Base-by-base conservation (phyloP, 2,888 invertebrate species). In the Stenolophus ochropezus region DNA sequence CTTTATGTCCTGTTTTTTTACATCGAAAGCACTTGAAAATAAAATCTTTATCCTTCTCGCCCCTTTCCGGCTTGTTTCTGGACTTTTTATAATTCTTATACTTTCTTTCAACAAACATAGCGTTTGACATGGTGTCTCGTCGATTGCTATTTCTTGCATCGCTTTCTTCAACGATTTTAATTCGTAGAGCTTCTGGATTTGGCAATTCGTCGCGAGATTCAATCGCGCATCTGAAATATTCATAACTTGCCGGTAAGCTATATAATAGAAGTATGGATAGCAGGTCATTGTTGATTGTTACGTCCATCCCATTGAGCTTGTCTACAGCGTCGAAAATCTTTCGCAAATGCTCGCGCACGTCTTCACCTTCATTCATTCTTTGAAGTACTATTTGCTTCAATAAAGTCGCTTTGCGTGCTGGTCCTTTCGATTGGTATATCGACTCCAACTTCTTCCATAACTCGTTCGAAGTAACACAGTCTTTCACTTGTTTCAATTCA, bases 361-460 rank as follows among this genome's bases (percentile, higher is more conserved):
- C 86, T 0, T 83, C 85, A 14, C 23, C 61, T 3, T 86, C 84
- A 14, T 33, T 25, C 86, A 88, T 87, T 47, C 85, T 85, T 5
- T 84, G 84, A 2, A 87, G 56, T 2, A 85, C 84, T 2, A 87
- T 81, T 53, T 85, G 82, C 53, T 88, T 88, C 4, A 88, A 77
- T 2, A 88, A 81, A 4, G 85, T 87, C 0, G 87, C 87, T 75
- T n/a, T n/a, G n/a, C n/a, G n/a, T n/a, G n/a, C n/a, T n/a, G n/a
- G n/a, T n/a, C n/a, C n/a, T n/a, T 83, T 84, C 11, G 87, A 87
- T 79, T 86, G 85, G 49, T 86, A 86, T 3, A 86, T 86, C 2
- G 75, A 21, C 51, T 86, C 81, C 16, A 88, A 83, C 76, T 84
- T 87, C 4, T 81, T 33, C 88, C 87, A 88, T 23, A 87, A 81